phyloP scores from a whole-genome alignment of 37 sponge, comb jelly and placozoan species.

The Oopsacas minuta region DNA sequence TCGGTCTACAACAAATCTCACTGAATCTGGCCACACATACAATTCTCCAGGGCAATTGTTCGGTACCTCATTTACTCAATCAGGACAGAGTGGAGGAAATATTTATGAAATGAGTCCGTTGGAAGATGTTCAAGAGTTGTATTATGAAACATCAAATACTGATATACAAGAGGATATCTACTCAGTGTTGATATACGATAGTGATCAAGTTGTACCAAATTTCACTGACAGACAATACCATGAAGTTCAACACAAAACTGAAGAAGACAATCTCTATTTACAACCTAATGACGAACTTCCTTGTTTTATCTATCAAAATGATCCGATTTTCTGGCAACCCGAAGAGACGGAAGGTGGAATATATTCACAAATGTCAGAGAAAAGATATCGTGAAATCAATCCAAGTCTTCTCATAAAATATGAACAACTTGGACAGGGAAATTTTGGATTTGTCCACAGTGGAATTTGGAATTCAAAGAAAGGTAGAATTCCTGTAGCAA shows the following conservation, averaged over 20 bases:
- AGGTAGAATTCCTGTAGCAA: neutral
- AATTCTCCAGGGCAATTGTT: neutral
- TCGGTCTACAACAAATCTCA: slow-evolving; percentile 1
- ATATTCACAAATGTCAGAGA: neutral
- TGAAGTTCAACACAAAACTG: neutral
- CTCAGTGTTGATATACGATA: neutral
- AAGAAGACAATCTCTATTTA: neutral
- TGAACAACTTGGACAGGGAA: neutral
- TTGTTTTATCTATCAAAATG: slow-evolving; percentile 1
- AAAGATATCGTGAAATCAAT: neutral
- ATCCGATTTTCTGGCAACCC: neutral
- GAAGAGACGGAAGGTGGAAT: neutral
- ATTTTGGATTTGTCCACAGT: neutral
- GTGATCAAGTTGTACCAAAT: neutral
- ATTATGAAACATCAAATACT: neutral
- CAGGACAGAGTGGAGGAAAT: neutral
- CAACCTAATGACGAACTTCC: neutral
- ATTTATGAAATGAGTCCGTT: neutral
- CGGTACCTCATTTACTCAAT: neutral
- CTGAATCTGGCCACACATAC: neutral
- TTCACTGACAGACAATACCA: neutral
- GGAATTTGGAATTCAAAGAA: neutral
- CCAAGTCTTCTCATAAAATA: neutral
- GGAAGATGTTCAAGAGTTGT: neutral
- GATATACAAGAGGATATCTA: neutral